Evolutionary conservation across 2,113 vertebrate genomes (phyloP), one percentile per base, ranked within the genome.

Genomic region (Triplophysa rosa): DNA sequence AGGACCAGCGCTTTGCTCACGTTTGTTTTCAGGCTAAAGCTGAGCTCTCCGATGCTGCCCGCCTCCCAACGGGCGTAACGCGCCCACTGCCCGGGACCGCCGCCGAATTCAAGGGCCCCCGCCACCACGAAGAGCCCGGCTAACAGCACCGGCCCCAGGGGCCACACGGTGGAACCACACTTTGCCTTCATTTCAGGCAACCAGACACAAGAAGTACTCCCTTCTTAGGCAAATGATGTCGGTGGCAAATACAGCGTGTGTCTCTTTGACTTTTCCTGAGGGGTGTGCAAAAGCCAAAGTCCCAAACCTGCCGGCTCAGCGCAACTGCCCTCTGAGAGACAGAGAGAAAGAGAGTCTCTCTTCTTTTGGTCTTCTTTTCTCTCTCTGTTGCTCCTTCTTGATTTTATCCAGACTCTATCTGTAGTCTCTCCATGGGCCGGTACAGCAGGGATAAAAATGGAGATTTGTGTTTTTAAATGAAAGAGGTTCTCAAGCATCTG

Each of bases 1-100:
- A 98, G 94, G 67, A 98, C 92, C 78, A 97, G 85, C 16, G 95
- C 95, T 82, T 95, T 94, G 75, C 95, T 94, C 72, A 92, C 82
- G 82, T 98, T 98, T 86, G 95, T 96, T 87, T 95, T 94, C 64
- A 98, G 78, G 80, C 95, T 95, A 88, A 98, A 98, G 89, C 95
- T 98, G 61, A 98, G 93, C 83, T 97, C 95, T 0, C 95, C 96
- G 0, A 93, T 92, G 0, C 94, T 92, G 37, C 93, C 94, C 1
- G 95, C 95, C 33, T 95, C 93, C 95, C 95, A 97, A 71, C 95
- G 95, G 4, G 92, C 94, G 0, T 98, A 98, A 12, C 96, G 94
- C 0, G 96, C 96, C 95, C 95, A 98, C 84, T 98, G 96, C 19
- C 96, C 96, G 0, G 95, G 93, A 1, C 93, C 92, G 0, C 96